phyloP scores from a whole-genome alignment of 2,888 invertebrate genomes.

The Creontiades dilutus region DNA sequence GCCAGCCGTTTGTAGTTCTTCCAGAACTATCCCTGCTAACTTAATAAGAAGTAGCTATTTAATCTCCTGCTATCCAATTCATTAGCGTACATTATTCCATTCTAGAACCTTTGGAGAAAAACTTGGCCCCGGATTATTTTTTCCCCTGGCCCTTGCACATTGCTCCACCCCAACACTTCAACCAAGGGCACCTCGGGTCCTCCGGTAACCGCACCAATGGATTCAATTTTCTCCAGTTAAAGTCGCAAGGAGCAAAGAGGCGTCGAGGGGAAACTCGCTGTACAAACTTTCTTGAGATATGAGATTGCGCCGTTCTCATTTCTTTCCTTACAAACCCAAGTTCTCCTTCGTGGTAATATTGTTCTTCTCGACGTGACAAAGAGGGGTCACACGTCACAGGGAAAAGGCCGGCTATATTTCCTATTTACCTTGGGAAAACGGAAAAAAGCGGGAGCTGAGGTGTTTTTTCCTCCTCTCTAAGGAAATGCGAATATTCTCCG shows the following conservation, averaged over 20 bases:
- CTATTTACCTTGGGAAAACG: slow-evolving; percentile 48
- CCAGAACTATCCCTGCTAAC: no score
- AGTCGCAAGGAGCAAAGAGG: slow-evolving; percentile 42
- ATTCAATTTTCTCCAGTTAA: slow-evolving; percentile 63
- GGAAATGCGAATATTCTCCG: slow-evolving; percentile 7
- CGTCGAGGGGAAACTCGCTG: slow-evolving; percentile 38
- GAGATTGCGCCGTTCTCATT: slow-evolving; percentile 67
- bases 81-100: no score
- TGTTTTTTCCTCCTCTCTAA: neutral
- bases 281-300: slow-evolving; percentile 68
- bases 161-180: neutral
- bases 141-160: neutral
- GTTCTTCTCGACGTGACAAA: slow-evolving; percentile 68
- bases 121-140: no score
- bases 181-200: neutral
- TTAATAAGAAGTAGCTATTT: no score
- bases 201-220: slow-evolving; percentile 40
- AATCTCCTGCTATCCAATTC: no score
- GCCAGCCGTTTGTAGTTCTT: no score
- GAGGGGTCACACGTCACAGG: slow-evolving; percentile 64
- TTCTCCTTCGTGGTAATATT: slow-evolving; percentile 57
- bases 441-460: slow-evolving; percentile 1
- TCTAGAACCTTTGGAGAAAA: no score
- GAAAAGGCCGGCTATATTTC: slow-evolving; percentile 65
- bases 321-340: slow-evolving; percentile 44